phyloP scores from a whole-genome alignment of 1,140 invertebrate species.

The Aphaenogaster floridana region DNA sequence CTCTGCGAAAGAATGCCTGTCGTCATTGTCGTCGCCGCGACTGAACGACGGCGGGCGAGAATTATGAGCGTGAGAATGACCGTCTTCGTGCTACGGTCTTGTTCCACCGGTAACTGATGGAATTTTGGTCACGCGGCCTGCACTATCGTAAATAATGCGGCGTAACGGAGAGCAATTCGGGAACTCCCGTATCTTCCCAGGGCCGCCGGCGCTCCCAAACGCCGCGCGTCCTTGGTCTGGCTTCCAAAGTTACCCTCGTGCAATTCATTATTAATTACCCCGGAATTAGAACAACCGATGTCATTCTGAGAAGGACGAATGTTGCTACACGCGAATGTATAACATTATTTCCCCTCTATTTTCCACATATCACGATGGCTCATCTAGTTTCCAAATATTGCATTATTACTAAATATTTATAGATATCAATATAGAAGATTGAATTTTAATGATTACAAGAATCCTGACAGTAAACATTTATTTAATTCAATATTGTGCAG shows the following conservation, averaged over 20 bases:
- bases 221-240: not conserved
- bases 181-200: slow-evolving; percentile 6
- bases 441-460: not conserved
- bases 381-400: not conserved
- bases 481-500: not conserved
- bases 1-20: not conserved
- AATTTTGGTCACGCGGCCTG: slow-evolving; percentile 49
- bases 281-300: slow-evolving; percentile 16
- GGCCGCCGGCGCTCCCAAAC: not conserved
- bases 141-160: slow-evolving; percentile 51
- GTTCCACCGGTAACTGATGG: slow-evolving; percentile 27
- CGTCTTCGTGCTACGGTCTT: not conserved
- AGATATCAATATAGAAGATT: not conserved
- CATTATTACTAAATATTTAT: not conserved
- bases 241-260: slow-evolving; percentile 24
- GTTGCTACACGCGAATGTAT: not conserved
- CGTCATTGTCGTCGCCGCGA: not conserved
- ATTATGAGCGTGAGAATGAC: slow-evolving; percentile 13
- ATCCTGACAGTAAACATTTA: not conserved
- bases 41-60: slow-evolving; percentile 7
- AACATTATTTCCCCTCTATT: slow-evolving; percentile 1
- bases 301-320: not conserved
- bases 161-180: slow-evolving; percentile 14
- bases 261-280: slow-evolving; percentile 46
- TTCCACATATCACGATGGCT: not conserved